phyloP scores from a whole-genome alignment of 2,888 invertebrate genomes.

The Polyploca ridens region DNA sequence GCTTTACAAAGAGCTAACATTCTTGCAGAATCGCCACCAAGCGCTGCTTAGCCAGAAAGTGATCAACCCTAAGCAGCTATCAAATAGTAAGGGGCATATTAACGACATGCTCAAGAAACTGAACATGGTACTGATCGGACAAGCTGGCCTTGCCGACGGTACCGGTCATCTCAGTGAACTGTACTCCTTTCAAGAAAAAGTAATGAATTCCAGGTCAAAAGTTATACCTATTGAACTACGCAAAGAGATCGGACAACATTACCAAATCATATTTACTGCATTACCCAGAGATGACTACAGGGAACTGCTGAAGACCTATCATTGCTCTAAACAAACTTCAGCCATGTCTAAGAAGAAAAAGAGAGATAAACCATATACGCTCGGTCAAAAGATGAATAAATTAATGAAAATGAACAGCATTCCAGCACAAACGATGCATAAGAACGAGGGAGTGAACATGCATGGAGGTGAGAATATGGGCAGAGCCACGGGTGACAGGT shows the following conservation, averaged over 20 bases:
- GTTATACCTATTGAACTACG: constrained; percentile 68
- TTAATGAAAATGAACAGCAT: constrained; percentile 40
- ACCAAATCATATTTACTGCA: constrained; percentile 79
- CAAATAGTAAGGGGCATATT: constrained; percentile 65
- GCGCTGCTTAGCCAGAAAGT: constrained; percentile 65
- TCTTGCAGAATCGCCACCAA: constrained; percentile 70
- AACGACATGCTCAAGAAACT: constrained; percentile 75
- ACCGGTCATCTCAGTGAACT: constrained; percentile 72
- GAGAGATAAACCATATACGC: constrained; percentile 42
- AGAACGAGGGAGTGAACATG: constrained; percentile 19
- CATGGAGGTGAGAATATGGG: constrained; percentile 11
- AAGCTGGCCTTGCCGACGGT: constrained; percentile 84
- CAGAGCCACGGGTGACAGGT: constrained; percentile 14
- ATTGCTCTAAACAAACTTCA: constrained; percentile 34
- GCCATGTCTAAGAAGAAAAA: constrained; percentile 40
- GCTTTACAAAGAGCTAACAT: constrained; percentile 71
- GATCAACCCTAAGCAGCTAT: constrained; percentile 58
- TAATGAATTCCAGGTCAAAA: constrained; percentile 58
- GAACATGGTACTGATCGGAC: constrained; percentile 85
- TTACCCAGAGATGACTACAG: constrained; percentile 67
- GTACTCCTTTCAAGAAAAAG: constrained; percentile 56
- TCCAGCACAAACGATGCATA: constrained; percentile 40
- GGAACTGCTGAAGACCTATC: constrained; percentile 62
- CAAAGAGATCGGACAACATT: constrained; percentile 79
- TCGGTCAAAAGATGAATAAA: constrained; percentile 41